Base-by-base conservation (phyloP, 2,888 invertebrate genomes). In the Erebia aethiops region DNA sequence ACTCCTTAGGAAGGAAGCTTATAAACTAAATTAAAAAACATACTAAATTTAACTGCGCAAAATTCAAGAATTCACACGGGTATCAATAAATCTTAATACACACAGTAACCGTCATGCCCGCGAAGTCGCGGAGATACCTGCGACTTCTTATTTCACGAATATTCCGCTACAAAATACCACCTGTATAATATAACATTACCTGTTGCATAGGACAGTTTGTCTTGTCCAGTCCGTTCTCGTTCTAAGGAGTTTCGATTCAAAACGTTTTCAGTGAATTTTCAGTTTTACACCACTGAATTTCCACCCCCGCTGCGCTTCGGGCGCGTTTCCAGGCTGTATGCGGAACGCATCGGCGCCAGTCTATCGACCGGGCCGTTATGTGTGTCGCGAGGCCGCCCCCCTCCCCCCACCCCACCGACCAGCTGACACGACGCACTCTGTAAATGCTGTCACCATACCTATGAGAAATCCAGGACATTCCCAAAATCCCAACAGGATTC, bases 321-420 rank as follows among this genome's bases (percentile, higher is more conserved):
- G 65, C 70, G 74, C 72, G 74, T 72, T 74, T 72, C 68, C 68
- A 41, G 69, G 60, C 64, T 64, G 54, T 64, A 75, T 71, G 72
- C 77, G 78, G 84, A 90, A 87, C 91, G 92, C 91, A 92, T 90
- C 87, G 87, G 80, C 83, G 83, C 82, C 86, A 88, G 83, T 83
- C 84, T 91, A 92, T 92, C 91, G 92, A 92, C 90, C 93, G 86
- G 77, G 78, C 84, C 82, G 84, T 83, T 90, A 90, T 90, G 86
- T 90, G 85, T 90, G 90, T 87, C 91, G 90, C 85, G 82, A 78
- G 82, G 84, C 85, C 84, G 83, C 86, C 84, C 74, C 43, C 43
- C 85, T 84, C 83, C 86, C 84, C 75, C 77, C 78, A 74, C 73
- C 76, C 76, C 65, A 71, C 75, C 75, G 68, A 75, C 78, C 78